Base-by-base conservation (phyloP, 2,888 invertebrate species). In the Theretra japonica region DNA sequence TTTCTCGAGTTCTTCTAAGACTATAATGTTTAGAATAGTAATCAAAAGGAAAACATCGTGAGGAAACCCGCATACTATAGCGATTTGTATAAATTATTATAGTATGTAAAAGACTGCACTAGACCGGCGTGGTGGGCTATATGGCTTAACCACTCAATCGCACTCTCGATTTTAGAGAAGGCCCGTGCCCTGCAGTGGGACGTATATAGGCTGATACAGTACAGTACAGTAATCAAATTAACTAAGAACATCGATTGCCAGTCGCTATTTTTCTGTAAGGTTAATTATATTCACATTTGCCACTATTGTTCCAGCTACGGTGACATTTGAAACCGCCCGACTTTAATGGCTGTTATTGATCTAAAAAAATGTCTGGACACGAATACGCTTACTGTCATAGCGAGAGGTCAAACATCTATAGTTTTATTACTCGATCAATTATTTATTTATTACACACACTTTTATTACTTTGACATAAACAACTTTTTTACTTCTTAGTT, bases 341-440 rank as follows among this genome's bases (percentile, higher is more conserved):
- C 65, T 65, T 48, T 48, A 65, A 65, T 65, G 48, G 23, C n/a
- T 48, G 41, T 23, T 65, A 65, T 65, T 65, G 48, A 65, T 65
- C 48, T 23, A 65, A 62, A 65, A 65, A 7, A 4, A n/a, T 60
- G 65, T 23, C 65, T 65, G 65, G 62, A 65, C 62, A 65, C 41
- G 48, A 48, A 17, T n/a, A n/a, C n/a, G 48, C 23, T 65, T 65
- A 41, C 23, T 65, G 62, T 28, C 25, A 4, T n/a, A 19, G 25
- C 41, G 23, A 48, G 62, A 62, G 65, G 65, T 48, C 65, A 65
- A 48, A 48, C 15, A 48, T 30, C 28, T 28, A 17, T 58, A 58
- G 21, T n/a, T 25, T 62, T 62, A 41, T 62, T 33, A 41, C 17
- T 6, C 23, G 21, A 4, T 17, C 23, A 15, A 23, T 25, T 58